phyloP scores from a whole-genome alignment of 1,140 invertebrate species.

The Drosophila melanogaster region Release_6_plus_ISO1_MT NT_033777.3:13961501-13962000 shows the following conservation, averaged over 20 bases:
- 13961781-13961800: background rate
- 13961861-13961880: constrained; percentile 21
- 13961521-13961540: background rate
- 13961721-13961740: no score
- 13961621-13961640: background rate
- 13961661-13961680: constrained; percentile 31
- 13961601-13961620: constrained; percentile 29
- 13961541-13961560: constrained; percentile 13
- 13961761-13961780: background rate
- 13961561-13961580: constrained; percentile 31
- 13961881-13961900: constrained; percentile 13
- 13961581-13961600: constrained; percentile 17
- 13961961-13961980: constrained; percentile 24
- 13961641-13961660: background rate
- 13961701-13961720: background rate
- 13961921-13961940: constrained; percentile 6
- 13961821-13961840: constrained; percentile 52
- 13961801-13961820: background rate
- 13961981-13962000: constrained; percentile 41
- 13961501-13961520: constrained; percentile 46
- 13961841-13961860: constrained; percentile 32
- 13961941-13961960: constrained; percentile 13
- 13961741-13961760: background rate
- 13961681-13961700: constrained; percentile 37
- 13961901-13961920: constrained; percentile 10